Conservation (phyloP, 2,797 vertebrate species). For the Centroberyx gerrardi region DNA sequence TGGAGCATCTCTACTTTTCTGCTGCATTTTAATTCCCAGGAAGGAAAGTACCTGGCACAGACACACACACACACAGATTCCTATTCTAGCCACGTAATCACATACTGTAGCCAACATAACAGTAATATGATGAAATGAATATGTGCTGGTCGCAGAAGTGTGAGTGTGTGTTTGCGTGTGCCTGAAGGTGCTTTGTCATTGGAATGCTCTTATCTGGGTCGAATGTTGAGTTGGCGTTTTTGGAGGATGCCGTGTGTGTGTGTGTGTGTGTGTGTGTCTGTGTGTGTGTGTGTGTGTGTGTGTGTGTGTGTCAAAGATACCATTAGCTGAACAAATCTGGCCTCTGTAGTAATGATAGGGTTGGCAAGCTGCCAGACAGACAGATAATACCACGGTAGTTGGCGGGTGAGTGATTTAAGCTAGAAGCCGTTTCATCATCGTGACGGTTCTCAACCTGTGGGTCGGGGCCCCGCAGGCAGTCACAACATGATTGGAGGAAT, state of each 20-base stretch:
- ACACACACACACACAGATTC: constrained; percentile 21
- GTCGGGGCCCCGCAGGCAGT: constrained; percentile 2
- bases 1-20: constrained; percentile 47
- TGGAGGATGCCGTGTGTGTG: constrained; percentile 24
- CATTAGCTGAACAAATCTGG: constrained; percentile 78
- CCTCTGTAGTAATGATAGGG: constrained; percentile 79
- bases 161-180: constrained; percentile 5
- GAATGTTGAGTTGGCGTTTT: constrained; percentile 67
- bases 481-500: constrained; percentile 55
- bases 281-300: constrained; percentile 22
- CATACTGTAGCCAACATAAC: constrained; percentile 38
- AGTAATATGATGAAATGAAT: constrained; percentile 45
- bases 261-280: constrained; percentile 6
- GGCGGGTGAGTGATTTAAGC: constrained; percentile 68
- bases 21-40: constrained; percentile 52
- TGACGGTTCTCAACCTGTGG: constrained; percentile 38
- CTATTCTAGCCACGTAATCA: constrained; percentile 49
- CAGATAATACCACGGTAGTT: constrained; percentile 77
- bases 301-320: constrained; percentile 54
- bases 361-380: constrained; percentile 77
- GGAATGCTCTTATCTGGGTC: constrained; percentile 66
- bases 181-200: constrained; percentile 56
- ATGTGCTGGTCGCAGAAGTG: constrained; percentile 21
- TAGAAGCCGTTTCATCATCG: constrained; percentile 64
- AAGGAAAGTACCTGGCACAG: constrained; percentile 68